Base-by-base conservation (phyloP, 2,797 vertebrate species). In the Borostomias antarcticus region DNA sequence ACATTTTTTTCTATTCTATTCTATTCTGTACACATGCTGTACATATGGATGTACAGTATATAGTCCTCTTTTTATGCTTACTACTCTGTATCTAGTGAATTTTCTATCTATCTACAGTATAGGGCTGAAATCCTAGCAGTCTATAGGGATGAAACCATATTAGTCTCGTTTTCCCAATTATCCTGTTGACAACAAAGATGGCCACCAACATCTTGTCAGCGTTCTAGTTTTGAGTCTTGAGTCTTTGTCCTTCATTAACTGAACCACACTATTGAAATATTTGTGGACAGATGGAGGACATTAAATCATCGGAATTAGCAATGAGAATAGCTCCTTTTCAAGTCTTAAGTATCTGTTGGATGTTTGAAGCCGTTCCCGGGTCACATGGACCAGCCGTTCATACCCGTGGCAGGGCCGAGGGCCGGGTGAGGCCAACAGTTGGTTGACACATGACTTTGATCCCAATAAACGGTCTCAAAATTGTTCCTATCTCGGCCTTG, bases 381-480 rank as follows among this genome's bases (percentile, higher is more conserved):
- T 58, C 35, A 58, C 11, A 37, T 58, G 35, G 10, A 21, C 40
- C 9, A 37, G 32, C 21, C 2, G 33, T 13, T 35, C 25, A 32
- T 35, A 40, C 33, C 33, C 57, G 23, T 40, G 23, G 57, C 28
- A 62, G 26, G 19, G 17, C 29, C 30, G 30, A 15, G 17, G 17
- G 19, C 37, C 47, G 11, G 51, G 19, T 47, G 45, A 71, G 45
- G 47, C 68, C 64, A 77, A 67, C 73, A 75, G 70, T 70, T 78
- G 72, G 68, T 74, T 57, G 58, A 74, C 81, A 78, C 72, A 75
- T 74, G 73, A 72, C 54, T 56, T 65, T 57, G 58, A 66, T 66
- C 48, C 61, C 67, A 64, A 50, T 70, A 70, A 73, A 62, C 48
- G 63, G 62, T 65, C 62, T 17, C 26, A 32, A 71, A 71, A 75